Conservation (phyloP, 2,888 invertebrate genomes). For the Keiferia lycopersicella region DNA sequence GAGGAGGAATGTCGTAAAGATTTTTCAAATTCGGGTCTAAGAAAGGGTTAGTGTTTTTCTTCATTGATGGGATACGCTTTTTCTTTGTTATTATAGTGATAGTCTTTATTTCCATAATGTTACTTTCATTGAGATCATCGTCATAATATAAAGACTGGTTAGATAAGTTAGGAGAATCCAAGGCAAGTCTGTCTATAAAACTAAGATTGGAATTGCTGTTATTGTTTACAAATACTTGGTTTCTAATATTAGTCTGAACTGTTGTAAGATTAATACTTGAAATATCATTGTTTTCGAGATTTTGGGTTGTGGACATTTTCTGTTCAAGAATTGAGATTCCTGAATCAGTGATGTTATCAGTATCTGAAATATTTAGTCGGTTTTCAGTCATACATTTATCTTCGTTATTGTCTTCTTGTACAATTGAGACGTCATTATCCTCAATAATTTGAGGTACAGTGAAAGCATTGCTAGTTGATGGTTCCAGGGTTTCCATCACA, state of each 20-base stretch:
- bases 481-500: conserved; percentile 9
- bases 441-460: not conserved
- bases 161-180: conserved; percentile 66
- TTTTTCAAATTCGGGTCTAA: conserved; percentile 53
- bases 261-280: conserved; percentile 52
- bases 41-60: conserved; percentile 72
- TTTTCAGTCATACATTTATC: conserved; percentile 24
- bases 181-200: conserved; percentile 70
- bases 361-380: conserved; percentile 26
- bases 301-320: conserved; percentile 47
- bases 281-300: conserved; percentile 35
- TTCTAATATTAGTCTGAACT: conserved; percentile 61
- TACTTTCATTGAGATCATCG: conserved; percentile 77
- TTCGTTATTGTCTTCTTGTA: conserved; percentile 18
- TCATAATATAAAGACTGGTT: conserved; percentile 70
- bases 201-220: conserved; percentile 69
- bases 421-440: conserved; percentile 3
- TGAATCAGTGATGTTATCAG: conserved; percentile 52
- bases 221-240: conserved; percentile 60
- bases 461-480: not conserved
- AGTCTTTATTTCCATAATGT: conserved; percentile 79
- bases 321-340: conserved; percentile 62
- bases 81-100: conserved; percentile 75
- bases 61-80: conserved; percentile 50
- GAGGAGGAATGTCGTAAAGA: conserved; percentile 2